These are phyloP conservation scores for Cyclina sinensis DNA, from an alignment of 1,140 invertebrate species.

Conservation along the genomic window DNA sequence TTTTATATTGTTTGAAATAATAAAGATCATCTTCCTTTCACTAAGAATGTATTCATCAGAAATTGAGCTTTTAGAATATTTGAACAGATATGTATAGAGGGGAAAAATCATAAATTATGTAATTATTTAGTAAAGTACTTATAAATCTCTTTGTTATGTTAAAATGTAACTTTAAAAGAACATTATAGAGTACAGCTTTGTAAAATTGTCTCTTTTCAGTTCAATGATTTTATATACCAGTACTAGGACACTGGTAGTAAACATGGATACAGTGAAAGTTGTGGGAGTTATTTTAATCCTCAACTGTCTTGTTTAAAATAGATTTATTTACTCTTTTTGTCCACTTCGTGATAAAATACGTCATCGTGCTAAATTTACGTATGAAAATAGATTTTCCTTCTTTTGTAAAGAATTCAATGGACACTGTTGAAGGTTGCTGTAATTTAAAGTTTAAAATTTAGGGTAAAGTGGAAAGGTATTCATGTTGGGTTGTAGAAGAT, in stretches of 20 bases:
- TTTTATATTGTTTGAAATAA: no score
- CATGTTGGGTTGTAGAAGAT: background rate
- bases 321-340: background rate
- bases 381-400: constrained; percentile 4
- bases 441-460: constrained; percentile 9
- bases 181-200: no score
- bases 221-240: background rate
- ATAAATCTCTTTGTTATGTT: no score
- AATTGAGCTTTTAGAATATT: no score
- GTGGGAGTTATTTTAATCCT: constrained; percentile 19
- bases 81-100: no score
- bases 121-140: no score
- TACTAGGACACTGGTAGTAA: background rate
- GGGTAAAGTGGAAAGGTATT: background rate
- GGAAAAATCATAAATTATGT: no score
- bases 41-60: no score
- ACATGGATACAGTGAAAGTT: constrained; percentile 12
- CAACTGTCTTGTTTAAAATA: background rate
- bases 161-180: no score
- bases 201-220: background rate
- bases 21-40: no score
- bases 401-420: constrained; percentile 11
- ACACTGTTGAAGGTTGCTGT: background rate
- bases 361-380: background rate
- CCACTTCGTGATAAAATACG: constrained; percentile 16